Evolutionary conservation across 2,797 vertebrate species (phyloP).

Genomic region (Poecilia wingei): DNA sequence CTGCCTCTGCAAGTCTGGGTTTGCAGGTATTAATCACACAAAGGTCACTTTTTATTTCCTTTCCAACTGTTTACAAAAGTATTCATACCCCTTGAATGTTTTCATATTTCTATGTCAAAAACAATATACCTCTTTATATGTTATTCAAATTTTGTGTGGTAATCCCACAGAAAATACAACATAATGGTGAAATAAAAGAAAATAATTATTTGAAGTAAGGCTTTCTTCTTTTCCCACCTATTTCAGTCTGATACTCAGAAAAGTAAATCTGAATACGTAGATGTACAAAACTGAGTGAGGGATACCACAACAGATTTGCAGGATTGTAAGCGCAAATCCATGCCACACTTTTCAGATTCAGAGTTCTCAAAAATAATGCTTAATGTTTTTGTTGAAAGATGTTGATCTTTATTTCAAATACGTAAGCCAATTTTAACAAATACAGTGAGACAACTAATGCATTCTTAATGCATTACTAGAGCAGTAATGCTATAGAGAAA

Average conservation of each 20-base stretch:
- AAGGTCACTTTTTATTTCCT: conserved; percentile 51
- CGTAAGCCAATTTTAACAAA: neutral
- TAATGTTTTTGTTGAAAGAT: neutral
- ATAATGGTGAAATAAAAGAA: neutral
- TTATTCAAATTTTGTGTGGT: neutral
- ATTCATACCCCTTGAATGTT: neutral
- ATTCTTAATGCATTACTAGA: neutral
- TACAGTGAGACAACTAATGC: neutral
- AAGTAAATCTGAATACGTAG: neutral
- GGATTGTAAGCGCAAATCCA: neutral
- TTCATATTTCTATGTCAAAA: neutral
- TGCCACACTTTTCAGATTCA: neutral
- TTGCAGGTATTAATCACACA: conserved; percentile 87
- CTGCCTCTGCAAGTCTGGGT: conserved; percentile 94
- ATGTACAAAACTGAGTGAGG: neutral
- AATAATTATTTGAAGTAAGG: neutral
- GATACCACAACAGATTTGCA: neutral
- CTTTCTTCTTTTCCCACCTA: neutral
- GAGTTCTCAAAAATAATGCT: neutral
- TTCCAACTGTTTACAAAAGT: conserved; percentile 21
- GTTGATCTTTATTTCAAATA: neutral
- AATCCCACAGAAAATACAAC: neutral
- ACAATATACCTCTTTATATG: neutral
- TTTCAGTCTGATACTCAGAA: neutral
- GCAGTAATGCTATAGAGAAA: neutral